Conservation (phyloP, 2,113 vertebrate species). For the Origma solitaria region DNA sequence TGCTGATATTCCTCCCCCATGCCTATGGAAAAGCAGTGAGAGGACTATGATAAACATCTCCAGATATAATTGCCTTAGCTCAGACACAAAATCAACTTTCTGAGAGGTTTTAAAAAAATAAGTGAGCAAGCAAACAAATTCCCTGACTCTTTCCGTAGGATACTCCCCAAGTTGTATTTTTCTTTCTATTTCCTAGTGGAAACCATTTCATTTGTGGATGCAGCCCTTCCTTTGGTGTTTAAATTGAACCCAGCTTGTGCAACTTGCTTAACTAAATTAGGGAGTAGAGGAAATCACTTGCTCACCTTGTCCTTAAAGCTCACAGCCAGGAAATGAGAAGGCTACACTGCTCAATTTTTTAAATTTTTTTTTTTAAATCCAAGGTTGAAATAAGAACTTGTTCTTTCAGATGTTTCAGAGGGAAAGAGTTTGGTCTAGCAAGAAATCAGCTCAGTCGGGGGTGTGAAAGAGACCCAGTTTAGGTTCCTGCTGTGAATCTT, state of each 20-base stretch:
- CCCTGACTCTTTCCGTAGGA: neutral
- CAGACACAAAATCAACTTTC: neutral
- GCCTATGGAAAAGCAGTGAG: neutral
- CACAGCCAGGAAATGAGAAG: conserved; percentile 31
- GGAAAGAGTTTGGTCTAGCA: neutral
- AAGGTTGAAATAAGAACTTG: neutral
- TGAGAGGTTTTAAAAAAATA: neutral
- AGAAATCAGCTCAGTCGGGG: neutral
- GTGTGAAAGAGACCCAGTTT: conserved; percentile 18
- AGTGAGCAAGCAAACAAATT: neutral
- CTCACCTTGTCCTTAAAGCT: conserved; percentile 21
- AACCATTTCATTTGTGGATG: neutral
- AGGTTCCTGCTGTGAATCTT: conserved; percentile 1
- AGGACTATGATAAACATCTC: neutral
- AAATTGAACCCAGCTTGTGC: neutral
- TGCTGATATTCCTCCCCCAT: neutral
- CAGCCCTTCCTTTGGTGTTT: neutral
- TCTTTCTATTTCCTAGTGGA: neutral
- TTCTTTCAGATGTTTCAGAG: neutral
- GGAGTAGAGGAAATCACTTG: neutral
- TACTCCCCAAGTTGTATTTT: neutral
- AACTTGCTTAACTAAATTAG: conserved; percentile 4
- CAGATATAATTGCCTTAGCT: neutral
- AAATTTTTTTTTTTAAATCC: neutral
- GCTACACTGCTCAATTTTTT: neutral